Evolutionary conservation across 1,140 invertebrate genomes (phyloP).

Genomic region (Nymphalis io): DNA sequence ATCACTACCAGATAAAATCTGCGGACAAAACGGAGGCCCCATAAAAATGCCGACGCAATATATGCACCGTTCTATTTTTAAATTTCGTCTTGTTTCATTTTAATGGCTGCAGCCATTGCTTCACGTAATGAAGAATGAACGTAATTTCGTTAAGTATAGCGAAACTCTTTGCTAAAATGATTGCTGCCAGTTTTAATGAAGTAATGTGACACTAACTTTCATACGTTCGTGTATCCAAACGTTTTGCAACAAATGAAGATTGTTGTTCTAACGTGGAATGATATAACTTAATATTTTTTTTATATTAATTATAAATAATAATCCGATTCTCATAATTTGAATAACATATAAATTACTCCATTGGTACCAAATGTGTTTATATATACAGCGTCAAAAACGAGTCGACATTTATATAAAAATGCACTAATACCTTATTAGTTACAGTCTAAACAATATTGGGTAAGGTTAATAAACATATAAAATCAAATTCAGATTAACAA

Average conservation of each 20-base stretch:
- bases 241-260: conserved; percentile 6
- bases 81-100: conserved; percentile 14
- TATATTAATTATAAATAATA: too few relatives aligned
- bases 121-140: not conserved
- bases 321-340: too few relatives aligned
- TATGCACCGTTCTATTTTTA: conserved; percentile 20
- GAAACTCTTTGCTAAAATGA: not conserved
- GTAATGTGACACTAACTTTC: conserved; percentile 7
- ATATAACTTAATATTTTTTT: not conserved
- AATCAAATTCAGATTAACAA: conserved; percentile 21
- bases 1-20: not conserved
- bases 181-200: not conserved
- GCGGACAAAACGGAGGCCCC: not conserved
- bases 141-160: not conserved
- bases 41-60: conserved; percentile 8
- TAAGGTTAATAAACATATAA: conserved; percentile 30
- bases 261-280: not conserved
- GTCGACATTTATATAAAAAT: not conserved
- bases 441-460: not conserved
- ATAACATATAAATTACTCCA: too few relatives aligned
- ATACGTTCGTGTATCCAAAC: conserved; percentile 1
- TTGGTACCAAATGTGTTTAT: too few relatives aligned
- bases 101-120: not conserved
- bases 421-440: not conserved
- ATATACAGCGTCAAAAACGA: too few relatives aligned